A percentile compares a stretch with the other conserved stretches of the same genome.
Evolutionary conservation across 2,888 invertebrate genomes (phyloP).

Genomic region (Brachyptera putata): DNA sequence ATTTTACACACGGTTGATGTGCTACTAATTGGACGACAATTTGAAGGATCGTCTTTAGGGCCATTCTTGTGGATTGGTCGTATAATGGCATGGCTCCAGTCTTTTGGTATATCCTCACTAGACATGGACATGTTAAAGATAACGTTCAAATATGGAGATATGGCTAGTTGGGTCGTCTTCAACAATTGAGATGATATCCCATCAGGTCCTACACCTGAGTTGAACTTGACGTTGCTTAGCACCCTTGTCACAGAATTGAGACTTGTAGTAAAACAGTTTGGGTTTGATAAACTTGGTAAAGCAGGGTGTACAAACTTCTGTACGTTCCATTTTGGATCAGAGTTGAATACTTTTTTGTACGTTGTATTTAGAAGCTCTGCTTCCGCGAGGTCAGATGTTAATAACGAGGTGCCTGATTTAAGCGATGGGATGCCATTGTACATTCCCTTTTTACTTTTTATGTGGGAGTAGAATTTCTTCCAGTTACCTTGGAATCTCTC

Average conservation of each 20-base stretch:
- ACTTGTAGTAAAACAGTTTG: neutral
- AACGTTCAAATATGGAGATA: neutral
- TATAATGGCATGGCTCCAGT: neutral
- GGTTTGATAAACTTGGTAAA: too few species aligned
- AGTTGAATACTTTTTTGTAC: neutral
- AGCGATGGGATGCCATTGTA: neutral
- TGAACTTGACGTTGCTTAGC: neutral
- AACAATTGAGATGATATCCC: neutral
- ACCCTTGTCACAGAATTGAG: neutral
- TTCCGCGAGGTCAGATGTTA: neutral
- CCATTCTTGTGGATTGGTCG: neutral
- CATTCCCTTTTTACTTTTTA: neutral
- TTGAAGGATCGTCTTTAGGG: too few species aligned
- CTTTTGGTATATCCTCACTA: neutral
- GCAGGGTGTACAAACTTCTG: neutral
- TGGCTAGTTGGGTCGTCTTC: neutral
- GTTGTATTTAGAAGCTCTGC: neutral
- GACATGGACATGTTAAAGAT: neutral
- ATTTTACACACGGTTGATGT: too few species aligned
- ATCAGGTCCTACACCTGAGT: neutral
- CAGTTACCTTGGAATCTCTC: neutral
- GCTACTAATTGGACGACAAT: too few species aligned
- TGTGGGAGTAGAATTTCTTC: neutral
- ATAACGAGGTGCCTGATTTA: neutral
- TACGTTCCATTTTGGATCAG: neutral